Evolutionary conservation across 1,140 invertebrate species (phyloP).

Genomic region (Helicoverpa armigera): DNA sequence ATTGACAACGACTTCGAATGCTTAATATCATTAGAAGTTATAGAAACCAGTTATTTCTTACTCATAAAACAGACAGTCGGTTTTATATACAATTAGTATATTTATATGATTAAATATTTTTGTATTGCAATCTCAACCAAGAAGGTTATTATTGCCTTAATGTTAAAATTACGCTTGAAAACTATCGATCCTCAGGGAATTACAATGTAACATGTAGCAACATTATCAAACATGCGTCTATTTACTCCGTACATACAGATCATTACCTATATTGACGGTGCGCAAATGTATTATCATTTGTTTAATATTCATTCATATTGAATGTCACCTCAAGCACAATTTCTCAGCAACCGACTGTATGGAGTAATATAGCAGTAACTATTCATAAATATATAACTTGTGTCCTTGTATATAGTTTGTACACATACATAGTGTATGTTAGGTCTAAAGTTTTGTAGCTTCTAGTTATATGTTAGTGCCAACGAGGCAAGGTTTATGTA

Average conservation of each 20-base stretch:
- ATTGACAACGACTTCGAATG: no score
- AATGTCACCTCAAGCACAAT: not conserved
- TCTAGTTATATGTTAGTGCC: slow-evolving; percentile 42
- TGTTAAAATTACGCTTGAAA: no score
- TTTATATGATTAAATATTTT: no score
- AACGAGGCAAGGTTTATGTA: slow-evolving; percentile 33
- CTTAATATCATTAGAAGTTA: no score
- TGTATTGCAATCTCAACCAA: no score
- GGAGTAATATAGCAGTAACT: slow-evolving; percentile 1
- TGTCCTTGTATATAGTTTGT: slow-evolving; percentile 45
- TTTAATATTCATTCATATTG: slow-evolving; percentile 12
- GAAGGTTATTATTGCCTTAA: no score
- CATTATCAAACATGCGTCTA: not conserved
- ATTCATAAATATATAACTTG: slow-evolving; percentile 16
- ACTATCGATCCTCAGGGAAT: no score
- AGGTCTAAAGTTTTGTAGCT: slow-evolving; percentile 38
- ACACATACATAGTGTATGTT: slow-evolving; percentile 37
- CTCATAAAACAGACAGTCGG: no score
- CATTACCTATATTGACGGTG: not conserved
- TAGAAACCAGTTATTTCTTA: no score
- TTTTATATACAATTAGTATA: no score
- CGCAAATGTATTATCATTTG: not conserved
- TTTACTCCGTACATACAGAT: not conserved
- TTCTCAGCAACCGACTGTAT: slow-evolving; percentile 1
- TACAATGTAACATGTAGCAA: no score